Evolutionary conservation across 1,140 invertebrate genomes (phyloP).

Genomic region (Yoshiicerus persimilis): DNA sequence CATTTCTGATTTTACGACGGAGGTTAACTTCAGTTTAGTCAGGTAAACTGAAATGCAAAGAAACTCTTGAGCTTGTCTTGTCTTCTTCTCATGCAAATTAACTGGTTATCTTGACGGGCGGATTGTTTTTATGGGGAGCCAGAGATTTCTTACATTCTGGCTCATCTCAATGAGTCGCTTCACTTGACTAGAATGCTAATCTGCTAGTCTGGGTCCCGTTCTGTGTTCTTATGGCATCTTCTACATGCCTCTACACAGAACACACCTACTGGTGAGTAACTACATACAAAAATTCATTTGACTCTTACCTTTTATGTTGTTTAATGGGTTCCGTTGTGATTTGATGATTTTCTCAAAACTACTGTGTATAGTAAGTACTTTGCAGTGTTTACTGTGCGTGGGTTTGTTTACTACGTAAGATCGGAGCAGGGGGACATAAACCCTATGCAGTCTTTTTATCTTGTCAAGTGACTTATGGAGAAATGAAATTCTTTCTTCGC

Average conservation of each 20-base stretch:
- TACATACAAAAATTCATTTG: background rate
- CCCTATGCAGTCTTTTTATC: background rate
- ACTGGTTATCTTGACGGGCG: slow-evolving; percentile 11
- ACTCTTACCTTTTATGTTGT: background rate
- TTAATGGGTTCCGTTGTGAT: background rate
- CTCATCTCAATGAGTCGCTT: background rate
- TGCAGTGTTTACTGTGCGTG: background rate
- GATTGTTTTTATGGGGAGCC: slow-evolving; percentile 8
- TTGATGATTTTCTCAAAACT: background rate
- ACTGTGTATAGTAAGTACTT: background rate
- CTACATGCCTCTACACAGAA: background rate
- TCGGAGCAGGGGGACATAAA: background rate
- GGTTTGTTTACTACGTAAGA: background rate
- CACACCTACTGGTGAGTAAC: background rate
- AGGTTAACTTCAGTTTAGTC: background rate
- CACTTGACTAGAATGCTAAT: background rate
- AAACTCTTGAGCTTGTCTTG: background rate
- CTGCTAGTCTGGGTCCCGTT: background rate
- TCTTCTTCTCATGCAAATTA: slow-evolving; percentile 17
- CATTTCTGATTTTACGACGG: slow-evolving; percentile 7
- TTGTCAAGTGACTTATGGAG: background rate
- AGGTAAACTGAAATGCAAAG: background rate
- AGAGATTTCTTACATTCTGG: background rate
- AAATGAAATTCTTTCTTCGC: background rate
- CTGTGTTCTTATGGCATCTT: background rate